Percentiles rank a stretch among this genome's conserved stretches.
Conservation (phyloP, 2,888 invertebrate species). For the Candidula unifasciata region DNA sequence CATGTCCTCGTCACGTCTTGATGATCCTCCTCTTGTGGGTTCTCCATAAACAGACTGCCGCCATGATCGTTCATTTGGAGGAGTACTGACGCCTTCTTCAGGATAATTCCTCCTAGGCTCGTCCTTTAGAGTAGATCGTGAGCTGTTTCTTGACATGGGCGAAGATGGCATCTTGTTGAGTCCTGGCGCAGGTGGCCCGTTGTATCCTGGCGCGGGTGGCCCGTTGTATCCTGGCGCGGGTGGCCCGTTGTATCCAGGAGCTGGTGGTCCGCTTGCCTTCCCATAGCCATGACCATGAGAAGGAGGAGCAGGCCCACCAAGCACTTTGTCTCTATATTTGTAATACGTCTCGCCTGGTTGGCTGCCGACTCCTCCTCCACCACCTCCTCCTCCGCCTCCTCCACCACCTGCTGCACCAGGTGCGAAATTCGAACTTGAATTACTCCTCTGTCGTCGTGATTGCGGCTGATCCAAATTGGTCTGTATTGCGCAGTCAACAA, state of each 20-base stretch:
- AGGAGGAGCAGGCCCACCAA: slow-evolving; percentile 54
- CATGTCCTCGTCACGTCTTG: slow-evolving; percentile 36
- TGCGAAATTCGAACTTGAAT: slow-evolving; percentile 46
- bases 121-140: slow-evolving; percentile 54
- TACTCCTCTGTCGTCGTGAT: slow-evolving; percentile 54
- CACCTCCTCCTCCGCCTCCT: slow-evolving; percentile 55
- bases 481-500: slow-evolving; percentile 68
- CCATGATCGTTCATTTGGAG: slow-evolving; percentile 69
- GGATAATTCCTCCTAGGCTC: slow-evolving; percentile 56
- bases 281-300: slow-evolving; percentile 37
- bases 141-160: slow-evolving; percentile 50
- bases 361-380: slow-evolving; percentile 56
- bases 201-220: slow-evolving; percentile 15
- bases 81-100: slow-evolving; percentile 62
- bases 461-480: slow-evolving; percentile 64
- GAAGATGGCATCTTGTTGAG: slow-evolving; percentile 40
- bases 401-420: slow-evolving; percentile 56
- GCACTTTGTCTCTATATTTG: slow-evolving; percentile 66
- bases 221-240: background rate
- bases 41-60: slow-evolving; percentile 71
- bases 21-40: slow-evolving; percentile 46
- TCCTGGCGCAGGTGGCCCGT: slow-evolving; percentile 8
- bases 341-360: slow-evolving; percentile 62
- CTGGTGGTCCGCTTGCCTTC: slow-evolving; percentile 27
- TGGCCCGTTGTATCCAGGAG: slow-evolving; percentile 20